Evolutionary conservation across 2,797 vertebrate species (phyloP), one percentile per base, ranked within the genome.

Genomic region (Clarias pachynema): DNA sequence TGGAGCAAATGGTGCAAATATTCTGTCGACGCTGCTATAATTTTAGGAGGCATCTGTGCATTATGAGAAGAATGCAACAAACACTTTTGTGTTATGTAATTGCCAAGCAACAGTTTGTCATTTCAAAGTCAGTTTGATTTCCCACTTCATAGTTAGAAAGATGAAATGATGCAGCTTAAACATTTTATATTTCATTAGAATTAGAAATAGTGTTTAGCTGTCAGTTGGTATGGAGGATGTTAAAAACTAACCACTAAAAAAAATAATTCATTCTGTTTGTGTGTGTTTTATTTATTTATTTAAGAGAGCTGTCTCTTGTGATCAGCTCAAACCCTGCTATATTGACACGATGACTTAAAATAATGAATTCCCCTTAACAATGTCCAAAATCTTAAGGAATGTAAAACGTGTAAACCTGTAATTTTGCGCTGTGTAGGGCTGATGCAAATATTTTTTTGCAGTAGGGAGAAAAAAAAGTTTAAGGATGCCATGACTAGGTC

Each of bases 1-100:
- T 31, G 57, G 20, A 82, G 81, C 69, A 60, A 62, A 68, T 79
- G 66, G 81, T 75, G 83, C 82, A 82, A 70, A 86, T 72, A 65
- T 53, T 79, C 12, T 66, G n/a, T 70, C 40, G 24, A 40, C 37
- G 37, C 77, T 59, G 53, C 49, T n/a, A 26, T 68, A 60, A 37
- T 63, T 37, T 37, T n/a, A 15, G 26, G 37, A 70, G 65, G 56
- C 24, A 72, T 78, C 75, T 59, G 60, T 60, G 60, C 6, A 7
- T 44, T 22, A 26, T 31, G 77, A 74, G 82, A 81, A 49, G 59
- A 80, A 65, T n/a, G 12, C 44, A 15, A 49, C n/a, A 53, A 79
- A 79, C 18, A 78, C 24, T 63, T n/a, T 80, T 49, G n/a, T 84
- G 24, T 44, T 65, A 29, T 29, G 60, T 22, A 49, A 14, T 53